phyloP scores from a whole-genome alignment of 2,113 vertebrate genomes.

The Climacteris rufus region DNA sequence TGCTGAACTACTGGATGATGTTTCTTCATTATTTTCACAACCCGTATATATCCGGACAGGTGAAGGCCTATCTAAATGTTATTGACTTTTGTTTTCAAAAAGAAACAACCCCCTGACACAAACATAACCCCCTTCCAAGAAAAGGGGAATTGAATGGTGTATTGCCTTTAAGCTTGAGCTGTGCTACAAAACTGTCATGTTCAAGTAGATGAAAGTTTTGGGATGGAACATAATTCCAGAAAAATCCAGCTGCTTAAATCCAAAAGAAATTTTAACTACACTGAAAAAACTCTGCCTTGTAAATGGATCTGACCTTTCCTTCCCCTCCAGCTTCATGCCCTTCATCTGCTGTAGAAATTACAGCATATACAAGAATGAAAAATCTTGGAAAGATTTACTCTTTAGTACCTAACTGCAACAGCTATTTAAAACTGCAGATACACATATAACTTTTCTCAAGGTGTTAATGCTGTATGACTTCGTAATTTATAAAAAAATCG shows the following conservation, averaged over 20 bases:
- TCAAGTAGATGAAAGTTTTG: background rate
- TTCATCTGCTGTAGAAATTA: background rate
- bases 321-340: background rate
- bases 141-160: background rate
- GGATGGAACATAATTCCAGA: background rate
- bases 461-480: background rate
- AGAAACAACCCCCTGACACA: background rate
- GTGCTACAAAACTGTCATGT: background rate
- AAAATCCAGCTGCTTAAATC: background rate
- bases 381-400: background rate
- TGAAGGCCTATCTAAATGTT: background rate
- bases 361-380: background rate
- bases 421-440: background rate
- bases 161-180: background rate
- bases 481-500: background rate
- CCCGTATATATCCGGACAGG: too few relatives aligned
- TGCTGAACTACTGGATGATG: background rate
- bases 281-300: background rate
- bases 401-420: background rate
- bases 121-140: background rate
- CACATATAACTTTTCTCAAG: background rate
- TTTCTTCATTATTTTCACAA: background rate
- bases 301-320: background rate
- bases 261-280: background rate
- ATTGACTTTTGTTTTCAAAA: background rate